Conservation (phyloP, 2,888 invertebrate species). For the Lochmaea capreae region DNA sequence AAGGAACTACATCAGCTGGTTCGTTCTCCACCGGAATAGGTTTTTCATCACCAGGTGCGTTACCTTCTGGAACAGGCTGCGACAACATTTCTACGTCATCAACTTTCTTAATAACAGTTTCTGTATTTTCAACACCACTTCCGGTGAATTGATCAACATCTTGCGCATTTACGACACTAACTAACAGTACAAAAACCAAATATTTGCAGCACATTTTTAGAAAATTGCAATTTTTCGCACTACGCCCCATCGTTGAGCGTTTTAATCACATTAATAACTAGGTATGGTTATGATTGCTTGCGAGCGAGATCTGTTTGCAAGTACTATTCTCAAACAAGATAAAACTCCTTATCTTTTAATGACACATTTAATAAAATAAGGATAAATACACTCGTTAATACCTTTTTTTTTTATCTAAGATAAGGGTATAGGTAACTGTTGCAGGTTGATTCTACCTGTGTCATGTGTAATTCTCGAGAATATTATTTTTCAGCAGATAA, state of each 20-base stretch:
- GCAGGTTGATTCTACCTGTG: constrained; percentile 25
- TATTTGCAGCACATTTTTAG: constrained; percentile 25
- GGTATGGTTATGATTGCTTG: constrained; percentile 13
- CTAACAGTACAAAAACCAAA: neutral
- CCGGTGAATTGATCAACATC: neutral
- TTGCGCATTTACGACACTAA: constrained; percentile 4
- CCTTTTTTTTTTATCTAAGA: constrained; percentile 33
- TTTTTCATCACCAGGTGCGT: constrained; percentile 16
- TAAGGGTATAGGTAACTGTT: constrained; percentile 18
- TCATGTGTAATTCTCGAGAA: constrained; percentile 17
- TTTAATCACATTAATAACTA: constrained; percentile 24
- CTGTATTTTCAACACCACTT: neutral
- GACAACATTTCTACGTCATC: constrained; percentile 40
- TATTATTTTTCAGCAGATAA: constrained; percentile 15
- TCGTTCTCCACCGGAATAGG: constrained; percentile 33
- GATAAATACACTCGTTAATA: constrained; percentile 30
- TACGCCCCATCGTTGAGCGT: constrained; percentile 23
- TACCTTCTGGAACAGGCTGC: constrained; percentile 31
- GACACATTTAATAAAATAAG: constrained; percentile 45
- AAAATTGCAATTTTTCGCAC: constrained; percentile 22
- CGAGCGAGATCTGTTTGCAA: constrained; percentile 23
- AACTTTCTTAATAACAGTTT: constrained; percentile 24
- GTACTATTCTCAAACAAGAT: constrained; percentile 39
- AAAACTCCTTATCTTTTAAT: constrained; percentile 46
- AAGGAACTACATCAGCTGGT: neutral